Percentiles rank a stretch among this genome's conserved stretches.
phyloP scores from a whole-genome alignment of 2,113 vertebrate species.

The Odocoileus hemionus region DNA sequence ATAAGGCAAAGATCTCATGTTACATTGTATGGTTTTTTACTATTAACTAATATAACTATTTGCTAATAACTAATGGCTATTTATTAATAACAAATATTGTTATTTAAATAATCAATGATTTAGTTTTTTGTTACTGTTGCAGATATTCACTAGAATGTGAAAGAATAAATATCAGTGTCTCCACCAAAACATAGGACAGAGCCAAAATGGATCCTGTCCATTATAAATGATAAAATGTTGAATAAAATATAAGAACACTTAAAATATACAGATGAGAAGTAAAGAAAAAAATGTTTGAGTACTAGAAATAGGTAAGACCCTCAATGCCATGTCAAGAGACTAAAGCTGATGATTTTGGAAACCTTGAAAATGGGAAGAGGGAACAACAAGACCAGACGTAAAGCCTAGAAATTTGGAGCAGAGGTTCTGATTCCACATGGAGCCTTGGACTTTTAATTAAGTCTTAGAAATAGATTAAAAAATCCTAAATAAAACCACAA shows the following conservation, averaged over 20 bases:
- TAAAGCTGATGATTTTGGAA: neutral
- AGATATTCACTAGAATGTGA: neutral
- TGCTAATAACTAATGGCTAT: neutral
- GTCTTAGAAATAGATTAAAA: neutral
- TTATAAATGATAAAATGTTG: neutral
- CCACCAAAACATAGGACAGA: neutral
- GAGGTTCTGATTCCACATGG: neutral
- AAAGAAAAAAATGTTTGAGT: neutral
- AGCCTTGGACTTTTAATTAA: neutral
- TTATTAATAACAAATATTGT: neutral
- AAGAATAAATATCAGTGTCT: neutral
- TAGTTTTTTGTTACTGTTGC: neutral
- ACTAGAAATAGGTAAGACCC: neutral
- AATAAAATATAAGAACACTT: neutral
- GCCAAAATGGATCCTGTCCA: neutral
- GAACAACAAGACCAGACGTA: accelerated
- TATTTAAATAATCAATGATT: neutral
- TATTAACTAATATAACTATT: neutral
- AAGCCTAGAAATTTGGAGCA: neutral
- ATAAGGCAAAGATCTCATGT: neutral
- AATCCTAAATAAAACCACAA: neutral
- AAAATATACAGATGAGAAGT: neutral
- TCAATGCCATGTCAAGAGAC: neutral
- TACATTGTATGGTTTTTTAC: neutral
- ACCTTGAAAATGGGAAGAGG: neutral